Evolutionary conservation across 2,888 invertebrate genomes (phyloP).

Genomic region (Patella ulyssiponensis): DNA sequence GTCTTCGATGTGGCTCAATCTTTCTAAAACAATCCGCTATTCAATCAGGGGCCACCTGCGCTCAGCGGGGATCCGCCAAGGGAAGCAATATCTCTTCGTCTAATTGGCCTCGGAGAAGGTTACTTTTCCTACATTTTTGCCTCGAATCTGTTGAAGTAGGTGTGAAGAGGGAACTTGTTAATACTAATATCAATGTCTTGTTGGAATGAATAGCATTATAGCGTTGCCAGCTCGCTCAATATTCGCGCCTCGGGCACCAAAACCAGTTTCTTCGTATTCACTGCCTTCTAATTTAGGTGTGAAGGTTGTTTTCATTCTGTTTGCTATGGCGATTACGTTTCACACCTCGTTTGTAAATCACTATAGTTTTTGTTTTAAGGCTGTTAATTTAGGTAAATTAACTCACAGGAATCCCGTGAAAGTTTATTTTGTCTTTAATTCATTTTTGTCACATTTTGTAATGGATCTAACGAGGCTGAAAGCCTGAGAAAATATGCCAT

Average conservation of each 20-base stretch:
- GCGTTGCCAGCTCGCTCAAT: background rate
- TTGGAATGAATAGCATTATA: background rate
- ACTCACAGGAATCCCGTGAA: no score
- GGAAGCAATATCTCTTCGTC: slow-evolving; percentile 3
- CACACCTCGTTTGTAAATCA: background rate
- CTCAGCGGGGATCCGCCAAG: slow-evolving; percentile 17
- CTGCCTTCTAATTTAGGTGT: background rate
- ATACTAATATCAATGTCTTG: slow-evolving; percentile 8
- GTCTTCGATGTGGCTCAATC: background rate
- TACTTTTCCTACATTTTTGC: slow-evolving; percentile 8
- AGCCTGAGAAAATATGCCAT: no score
- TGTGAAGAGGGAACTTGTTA: slow-evolving; percentile 10
- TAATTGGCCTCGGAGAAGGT: slow-evolving; percentile 1
- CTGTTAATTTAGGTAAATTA: background rate
- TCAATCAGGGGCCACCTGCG: slow-evolving; percentile 22
- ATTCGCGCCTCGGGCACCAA: background rate
- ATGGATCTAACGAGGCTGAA: no score
- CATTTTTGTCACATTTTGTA: no score
- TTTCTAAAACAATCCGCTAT: slow-evolving; percentile 14
- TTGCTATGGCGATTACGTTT: background rate
- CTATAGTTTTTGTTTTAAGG: slow-evolving; percentile 9
- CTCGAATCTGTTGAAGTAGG: slow-evolving; percentile 9
- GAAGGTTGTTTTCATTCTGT: slow-evolving; percentile 5
- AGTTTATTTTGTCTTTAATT: no score
- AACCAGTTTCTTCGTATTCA: background rate